Percentiles rank a stretch among this genome's conserved stretches.
These are phyloP conservation scores for Lerista edwardsae DNA, from an alignment of 2,797 vertebrate species.

Conservation along the genomic window DNA sequence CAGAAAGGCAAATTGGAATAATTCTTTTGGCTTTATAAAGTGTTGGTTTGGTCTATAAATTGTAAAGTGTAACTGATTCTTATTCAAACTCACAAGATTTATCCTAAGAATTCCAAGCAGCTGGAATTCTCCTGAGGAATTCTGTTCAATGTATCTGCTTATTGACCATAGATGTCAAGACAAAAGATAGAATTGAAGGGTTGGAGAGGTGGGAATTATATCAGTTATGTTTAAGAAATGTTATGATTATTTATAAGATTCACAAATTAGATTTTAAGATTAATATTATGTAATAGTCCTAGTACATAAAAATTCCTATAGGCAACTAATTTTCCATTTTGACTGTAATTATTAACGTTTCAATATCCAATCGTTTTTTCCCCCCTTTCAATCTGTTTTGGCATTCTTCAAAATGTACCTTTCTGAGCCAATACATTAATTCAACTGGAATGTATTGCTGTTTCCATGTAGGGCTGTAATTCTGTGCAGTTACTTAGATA, in stretches of 20 bases:
- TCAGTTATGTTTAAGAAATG: not conserved
- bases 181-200: not conserved
- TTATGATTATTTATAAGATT: too few species aligned
- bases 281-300: not conserved
- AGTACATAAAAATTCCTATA: not conserved
- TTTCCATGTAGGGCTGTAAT: not conserved
- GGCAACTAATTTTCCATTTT: not conserved
- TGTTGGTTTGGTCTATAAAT: not conserved
- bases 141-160: not conserved
- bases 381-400: not conserved
- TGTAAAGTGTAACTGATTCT: not conserved
- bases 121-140: not conserved
- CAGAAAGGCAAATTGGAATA: not conserved
- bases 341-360: not conserved
- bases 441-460: not conserved
- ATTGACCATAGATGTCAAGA: not conserved
- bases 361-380: not conserved
- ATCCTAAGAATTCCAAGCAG: not conserved
- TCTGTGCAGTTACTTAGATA: not conserved
- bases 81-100: not conserved
- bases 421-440: not conserved
- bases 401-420: not conserved
- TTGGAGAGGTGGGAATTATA: too few species aligned
- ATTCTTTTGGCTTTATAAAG: not conserved
- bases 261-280: too few species aligned